phyloP scores from a whole-genome alignment of 2,797 vertebrate species.

The Chaunax sp. region DNA sequence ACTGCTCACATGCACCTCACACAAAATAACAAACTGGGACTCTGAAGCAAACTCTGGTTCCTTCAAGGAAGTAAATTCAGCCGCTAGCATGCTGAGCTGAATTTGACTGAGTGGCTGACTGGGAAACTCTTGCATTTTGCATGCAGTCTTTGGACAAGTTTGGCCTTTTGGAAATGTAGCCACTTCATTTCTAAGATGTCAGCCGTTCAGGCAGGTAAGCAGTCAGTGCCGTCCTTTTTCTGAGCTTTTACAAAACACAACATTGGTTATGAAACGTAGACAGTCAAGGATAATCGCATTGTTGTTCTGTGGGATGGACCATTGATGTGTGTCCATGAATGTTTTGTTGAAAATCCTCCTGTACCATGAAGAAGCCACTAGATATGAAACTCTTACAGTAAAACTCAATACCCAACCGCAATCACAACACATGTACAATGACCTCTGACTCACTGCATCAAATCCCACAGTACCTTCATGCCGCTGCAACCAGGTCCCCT shows the following conservation, averaged over 20 bases:
- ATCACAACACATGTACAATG: neutral
- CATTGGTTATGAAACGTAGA: neutral
- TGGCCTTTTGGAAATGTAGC: neutral
- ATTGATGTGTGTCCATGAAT: no score
- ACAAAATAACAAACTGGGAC: neutral
- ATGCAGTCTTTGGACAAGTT: neutral
- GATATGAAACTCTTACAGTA: neutral
- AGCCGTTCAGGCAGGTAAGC: neutral
- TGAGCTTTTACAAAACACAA: neutral
- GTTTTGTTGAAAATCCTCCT: no score
- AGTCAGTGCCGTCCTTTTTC: neutral
- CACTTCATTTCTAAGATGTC: conserved; percentile 4
- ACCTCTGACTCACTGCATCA: conserved; percentile 37
- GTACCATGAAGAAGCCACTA: no score
- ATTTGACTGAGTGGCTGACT: neutral
- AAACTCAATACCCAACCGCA: neutral
- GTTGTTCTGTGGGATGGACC: no score
- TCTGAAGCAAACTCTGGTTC: neutral
- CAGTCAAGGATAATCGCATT: no score
- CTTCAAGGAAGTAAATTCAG: neutral
- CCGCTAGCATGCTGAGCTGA: neutral
- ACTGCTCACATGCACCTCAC: neutral
- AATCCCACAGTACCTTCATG: neutral
- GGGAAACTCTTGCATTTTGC: neutral
- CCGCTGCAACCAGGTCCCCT: conserved; percentile 34